Conservation (phyloP, 2,113 vertebrate species). For the Lampris megalopsis region DNA sequence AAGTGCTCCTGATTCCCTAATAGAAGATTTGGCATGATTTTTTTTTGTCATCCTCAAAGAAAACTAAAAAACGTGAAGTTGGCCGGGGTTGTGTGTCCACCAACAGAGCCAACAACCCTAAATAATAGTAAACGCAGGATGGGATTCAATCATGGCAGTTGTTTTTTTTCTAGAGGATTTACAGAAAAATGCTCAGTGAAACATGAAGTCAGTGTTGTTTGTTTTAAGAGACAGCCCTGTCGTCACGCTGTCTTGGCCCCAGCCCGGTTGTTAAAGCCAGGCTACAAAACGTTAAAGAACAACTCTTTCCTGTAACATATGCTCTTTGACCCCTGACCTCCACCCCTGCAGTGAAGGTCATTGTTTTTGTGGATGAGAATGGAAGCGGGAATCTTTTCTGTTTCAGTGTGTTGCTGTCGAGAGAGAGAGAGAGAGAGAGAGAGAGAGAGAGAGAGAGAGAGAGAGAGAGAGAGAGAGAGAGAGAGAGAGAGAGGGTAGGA, state of each 20-base stretch:
- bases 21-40: background rate
- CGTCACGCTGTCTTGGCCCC: constrained; percentile 50
- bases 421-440: constrained; percentile 2
- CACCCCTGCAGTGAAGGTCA: constrained; percentile 38
- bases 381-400: constrained; percentile 40
- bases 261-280: constrained; percentile 52
- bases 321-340: constrained; percentile 69
- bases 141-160: too few relatives aligned
- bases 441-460: too few relatives aligned
- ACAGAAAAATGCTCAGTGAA: constrained; percentile 14
- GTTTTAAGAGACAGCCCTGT: constrained; percentile 52
- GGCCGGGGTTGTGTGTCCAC: background rate
- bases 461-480: too few relatives aligned
- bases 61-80: background rate
- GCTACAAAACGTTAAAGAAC: constrained; percentile 56
- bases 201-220: constrained; percentile 52
- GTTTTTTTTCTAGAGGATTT: constrained; percentile 6
- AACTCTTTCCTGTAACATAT: constrained; percentile 69
- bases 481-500: too few relatives aligned
- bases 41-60: background rate
- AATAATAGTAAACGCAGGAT: too few relatives aligned
- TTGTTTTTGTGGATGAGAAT: constrained; percentile 63
- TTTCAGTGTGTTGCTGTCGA: constrained; percentile 31
- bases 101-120: too few relatives aligned
- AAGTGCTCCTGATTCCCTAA: background rate